Evolutionary conservation across 2,888 invertebrate species (phyloP).

Genomic region (Tiphia femorata): DNA sequence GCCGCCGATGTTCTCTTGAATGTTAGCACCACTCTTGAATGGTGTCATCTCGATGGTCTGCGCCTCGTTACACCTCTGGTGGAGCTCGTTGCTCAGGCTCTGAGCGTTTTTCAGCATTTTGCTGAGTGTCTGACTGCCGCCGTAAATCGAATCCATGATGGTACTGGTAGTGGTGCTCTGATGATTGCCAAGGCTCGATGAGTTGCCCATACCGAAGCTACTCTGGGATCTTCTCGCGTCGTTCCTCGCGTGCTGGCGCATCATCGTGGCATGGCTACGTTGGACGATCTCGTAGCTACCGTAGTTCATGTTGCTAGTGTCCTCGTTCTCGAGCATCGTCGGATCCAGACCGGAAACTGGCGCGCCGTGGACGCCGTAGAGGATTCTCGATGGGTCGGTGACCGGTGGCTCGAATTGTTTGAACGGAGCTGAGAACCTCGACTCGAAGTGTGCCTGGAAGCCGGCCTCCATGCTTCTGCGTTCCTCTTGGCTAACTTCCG

Average conservation of each 20-base stretch:
- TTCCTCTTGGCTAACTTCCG: conserved; percentile 5
- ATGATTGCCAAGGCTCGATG: conserved; percentile 13
- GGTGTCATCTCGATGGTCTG: conserved; percentile 58
- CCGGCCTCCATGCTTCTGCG: no score
- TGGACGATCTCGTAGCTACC: conserved; percentile 54
- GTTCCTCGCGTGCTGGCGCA: conserved; percentile 45
- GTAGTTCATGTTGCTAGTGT: conserved; percentile 36
- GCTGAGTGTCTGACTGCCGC: conserved; percentile 46
- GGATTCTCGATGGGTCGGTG: conserved; percentile 37
- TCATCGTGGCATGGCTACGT: conserved; percentile 24
- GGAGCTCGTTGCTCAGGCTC: conserved; percentile 38
- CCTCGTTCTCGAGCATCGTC: conserved; percentile 40
- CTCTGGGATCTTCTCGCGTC: conserved; percentile 40
- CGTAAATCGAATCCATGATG: conserved; percentile 58
- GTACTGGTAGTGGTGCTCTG: conserved; percentile 38
- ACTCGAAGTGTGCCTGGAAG: neutral
- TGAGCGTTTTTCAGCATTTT: conserved; percentile 49
- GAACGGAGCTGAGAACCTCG: no score
- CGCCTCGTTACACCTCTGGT: conserved; percentile 31
- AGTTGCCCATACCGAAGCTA: conserved; percentile 40
- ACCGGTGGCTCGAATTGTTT: conserved; percentile 36
- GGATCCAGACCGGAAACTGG: conserved; percentile 39
- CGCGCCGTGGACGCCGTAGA: conserved; percentile 48
- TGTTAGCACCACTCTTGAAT: conserved; percentile 37
- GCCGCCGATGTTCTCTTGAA: conserved; percentile 35